These are phyloP conservation scores for Ammodytes marinus DNA, from an alignment of 2,113 vertebrate species.

Conservation along the genomic window DNA sequence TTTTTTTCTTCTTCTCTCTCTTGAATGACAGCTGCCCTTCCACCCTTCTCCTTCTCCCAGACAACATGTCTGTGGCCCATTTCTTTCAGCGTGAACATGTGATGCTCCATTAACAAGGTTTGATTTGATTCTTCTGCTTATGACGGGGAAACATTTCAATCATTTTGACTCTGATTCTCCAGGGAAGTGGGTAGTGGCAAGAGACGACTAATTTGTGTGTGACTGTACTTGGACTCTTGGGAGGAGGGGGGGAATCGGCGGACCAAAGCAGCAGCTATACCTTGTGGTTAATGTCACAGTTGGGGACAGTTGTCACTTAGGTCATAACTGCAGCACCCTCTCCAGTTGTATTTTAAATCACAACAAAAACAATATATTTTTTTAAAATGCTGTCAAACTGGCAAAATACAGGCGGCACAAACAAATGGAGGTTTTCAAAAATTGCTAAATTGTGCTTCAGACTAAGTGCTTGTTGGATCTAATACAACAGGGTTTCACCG, in stretches of 20 bases:
- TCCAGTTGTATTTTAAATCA: neutral
- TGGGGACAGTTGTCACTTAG: neutral
- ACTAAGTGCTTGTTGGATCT: neutral
- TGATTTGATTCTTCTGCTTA: constrained; percentile 39
- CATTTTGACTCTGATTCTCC: neutral
- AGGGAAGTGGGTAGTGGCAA: neutral
- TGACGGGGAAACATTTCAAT: constrained; percentile 2
- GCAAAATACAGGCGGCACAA: neutral
- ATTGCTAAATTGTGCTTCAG: neutral
- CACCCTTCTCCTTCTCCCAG: constrained; percentile 19
- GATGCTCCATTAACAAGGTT: constrained; percentile 49
- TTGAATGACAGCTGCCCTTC: constrained; percentile 34
- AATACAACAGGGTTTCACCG: neutral
- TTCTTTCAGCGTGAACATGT: constrained; percentile 6
- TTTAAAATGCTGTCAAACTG: neutral
- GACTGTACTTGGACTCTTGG: neutral
- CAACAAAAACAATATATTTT: neutral
- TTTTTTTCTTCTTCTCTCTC: constrained; percentile 8
- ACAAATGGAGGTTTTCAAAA: neutral
- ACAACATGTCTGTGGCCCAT: constrained; percentile 10
- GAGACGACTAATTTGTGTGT: neutral
- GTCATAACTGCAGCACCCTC: neutral
- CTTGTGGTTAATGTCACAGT: neutral
- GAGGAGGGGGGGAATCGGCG: too few species aligned
- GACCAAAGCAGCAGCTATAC: neutral